Conservation (phyloP, 2,888 invertebrate genomes). For the Malthinus flaveolus region DNA sequence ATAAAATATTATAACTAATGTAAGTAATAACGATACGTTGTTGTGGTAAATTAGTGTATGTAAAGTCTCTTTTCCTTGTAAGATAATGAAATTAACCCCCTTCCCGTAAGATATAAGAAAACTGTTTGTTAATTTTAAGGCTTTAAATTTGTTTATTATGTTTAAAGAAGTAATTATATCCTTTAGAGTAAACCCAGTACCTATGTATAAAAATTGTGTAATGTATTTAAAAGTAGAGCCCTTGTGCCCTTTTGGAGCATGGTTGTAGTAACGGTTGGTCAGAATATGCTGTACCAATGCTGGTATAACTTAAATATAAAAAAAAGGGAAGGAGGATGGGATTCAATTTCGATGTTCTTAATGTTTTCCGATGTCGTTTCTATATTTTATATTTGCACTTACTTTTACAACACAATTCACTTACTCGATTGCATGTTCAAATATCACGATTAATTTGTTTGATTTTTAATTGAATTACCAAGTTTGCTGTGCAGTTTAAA, state of each 20-base stretch:
- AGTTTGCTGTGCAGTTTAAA: not conserved
- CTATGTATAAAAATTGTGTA: constrained; percentile 8
- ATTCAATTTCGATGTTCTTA: constrained; percentile 33
- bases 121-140: no score
- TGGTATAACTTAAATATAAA: constrained; percentile 31
- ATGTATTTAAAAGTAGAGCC: constrained; percentile 38
- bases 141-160: no score
- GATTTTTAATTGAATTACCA: not conserved
- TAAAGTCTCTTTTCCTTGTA: no score
- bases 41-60: no score
- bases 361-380: constrained; percentile 29
- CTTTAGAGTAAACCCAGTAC: constrained; percentile 4
- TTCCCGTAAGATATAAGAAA: no score
- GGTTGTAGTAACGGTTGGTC: constrained; percentile 51
- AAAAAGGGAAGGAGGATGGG: constrained; percentile 57
- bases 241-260: constrained; percentile 54
- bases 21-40: no score
- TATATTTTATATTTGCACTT: constrained; percentile 28
- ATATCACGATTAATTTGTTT: constrained; percentile 4
- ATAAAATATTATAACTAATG: no score
- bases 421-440: constrained; percentile 17
- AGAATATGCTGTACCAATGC: constrained; percentile 53
- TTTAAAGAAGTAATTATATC: not conserved
- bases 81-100: no score
- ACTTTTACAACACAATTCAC: constrained; percentile 21